Conservation (phyloP, 2,888 invertebrate genomes). For the Mythimna ferrago region DNA sequence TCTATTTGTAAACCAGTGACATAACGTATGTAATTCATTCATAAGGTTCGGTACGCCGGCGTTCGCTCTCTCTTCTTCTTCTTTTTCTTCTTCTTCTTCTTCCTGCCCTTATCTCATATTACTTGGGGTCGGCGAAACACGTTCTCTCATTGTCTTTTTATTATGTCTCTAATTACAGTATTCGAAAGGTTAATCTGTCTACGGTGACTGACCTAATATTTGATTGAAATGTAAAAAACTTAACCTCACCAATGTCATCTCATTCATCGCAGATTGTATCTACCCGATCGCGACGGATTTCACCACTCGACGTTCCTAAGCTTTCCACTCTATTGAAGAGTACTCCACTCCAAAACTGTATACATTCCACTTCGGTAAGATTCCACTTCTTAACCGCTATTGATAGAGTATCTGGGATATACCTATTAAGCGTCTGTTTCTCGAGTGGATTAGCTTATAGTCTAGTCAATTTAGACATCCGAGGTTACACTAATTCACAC, state of each 20-base stretch:
- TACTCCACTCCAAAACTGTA: constrained; percentile 49
- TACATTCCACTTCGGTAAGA: constrained; percentile 46
- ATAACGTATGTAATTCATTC: too few relatives aligned
- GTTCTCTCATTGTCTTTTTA: too few relatives aligned
- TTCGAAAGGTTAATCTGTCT: too few relatives aligned
- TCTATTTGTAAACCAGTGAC: too few relatives aligned
- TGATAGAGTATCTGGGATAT: constrained; percentile 11
- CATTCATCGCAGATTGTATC: constrained; percentile 27
- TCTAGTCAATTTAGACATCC: too few relatives aligned
- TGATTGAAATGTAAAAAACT: not conserved
- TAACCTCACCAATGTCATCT: constrained; percentile 1
- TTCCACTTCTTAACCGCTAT: constrained; percentile 33
- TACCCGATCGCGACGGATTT: constrained; percentile 54
- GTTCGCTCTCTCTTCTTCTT: too few relatives aligned
- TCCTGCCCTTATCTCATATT: too few relatives aligned
- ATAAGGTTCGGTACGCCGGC: too few relatives aligned
- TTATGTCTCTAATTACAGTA: too few relatives aligned
- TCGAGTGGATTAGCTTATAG: constrained; percentile 7
- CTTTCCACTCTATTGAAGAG: constrained; percentile 44
- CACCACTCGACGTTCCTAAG: constrained; percentile 52
- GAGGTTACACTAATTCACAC: too few relatives aligned
- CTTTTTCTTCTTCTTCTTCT: too few relatives aligned
- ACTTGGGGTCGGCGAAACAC: too few relatives aligned
- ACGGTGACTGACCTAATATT: not conserved
- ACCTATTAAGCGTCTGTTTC: not conserved